Base-by-base conservation (phyloP, 2,113 vertebrate genomes). In the Colaptes auratus region DNA sequence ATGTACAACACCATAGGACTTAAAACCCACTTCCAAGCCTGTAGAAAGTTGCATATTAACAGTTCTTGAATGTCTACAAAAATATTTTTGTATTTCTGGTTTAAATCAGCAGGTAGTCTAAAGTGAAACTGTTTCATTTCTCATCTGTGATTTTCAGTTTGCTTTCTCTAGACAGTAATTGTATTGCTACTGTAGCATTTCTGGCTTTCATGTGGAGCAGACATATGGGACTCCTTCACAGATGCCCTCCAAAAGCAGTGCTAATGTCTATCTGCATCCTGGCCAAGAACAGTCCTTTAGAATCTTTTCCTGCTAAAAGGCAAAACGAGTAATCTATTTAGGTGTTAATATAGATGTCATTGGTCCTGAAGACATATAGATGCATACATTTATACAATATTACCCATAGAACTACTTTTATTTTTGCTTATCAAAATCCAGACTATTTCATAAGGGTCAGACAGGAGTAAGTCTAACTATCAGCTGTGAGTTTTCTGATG, bases 11-110 rank as follows among this genome's bases (percentile, higher is more conserved):
- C 55, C 77, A 97, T 19, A 48, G 98, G 98, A 80, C 96, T 97
- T 82, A 98, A 94, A 95, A 98, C 73, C 98, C 98, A 98, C 82
- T 98, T 98, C 98, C 98, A 98, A 82, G 98, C 95, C 98, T 98
- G 92, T 65, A 95, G 76, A 89, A 92, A 95, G 90, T 48, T 83
- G 24, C 33, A 88, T 58, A 90, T 71, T 91, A 61, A 76, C 64
- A 86, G 76, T 91, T 36, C 71, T 74, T 91, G 46, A 74, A 71
- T 63, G 21, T 75, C 31, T 53, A 88, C 3, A 60, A 88, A 92
- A 85, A 73, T 76, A 61, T 67, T 88, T 88, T 97, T 88, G 39
- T 24, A 70, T 84, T 93, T 83, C 23, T 89, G 33, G 64, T 64
- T 73, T 58, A 90, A 93, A 95, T 91, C 78, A 82, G 74, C 71